phyloP scores from a whole-genome alignment of 2,888 invertebrate species.

The Noctuana brunneofusca region DNA sequence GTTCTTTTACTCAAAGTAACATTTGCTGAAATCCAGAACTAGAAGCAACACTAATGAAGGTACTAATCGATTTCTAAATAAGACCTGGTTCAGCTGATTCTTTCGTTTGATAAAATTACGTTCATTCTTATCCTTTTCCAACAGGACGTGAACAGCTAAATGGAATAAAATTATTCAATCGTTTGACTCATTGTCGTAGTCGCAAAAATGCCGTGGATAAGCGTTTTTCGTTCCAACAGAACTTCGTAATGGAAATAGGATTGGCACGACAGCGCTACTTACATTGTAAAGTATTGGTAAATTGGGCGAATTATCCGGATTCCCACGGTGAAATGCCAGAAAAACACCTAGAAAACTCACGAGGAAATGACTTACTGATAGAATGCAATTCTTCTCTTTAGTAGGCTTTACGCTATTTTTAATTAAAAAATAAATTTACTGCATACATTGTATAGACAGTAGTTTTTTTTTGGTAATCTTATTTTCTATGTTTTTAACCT shows the following conservation, averaged over 20 bases:
- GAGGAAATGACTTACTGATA: slow-evolving; percentile 61
- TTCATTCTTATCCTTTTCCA: not conserved
- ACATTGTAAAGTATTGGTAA: slow-evolving; percentile 47
- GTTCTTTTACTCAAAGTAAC: no score
- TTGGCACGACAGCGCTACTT: slow-evolving; percentile 34
- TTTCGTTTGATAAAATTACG: not conserved
- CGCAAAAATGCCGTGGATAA: slow-evolving; percentile 16
- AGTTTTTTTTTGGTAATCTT: no score
- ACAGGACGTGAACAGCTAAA: not conserved
- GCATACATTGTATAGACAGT: no score
- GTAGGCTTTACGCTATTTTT: slow-evolving; percentile 51
- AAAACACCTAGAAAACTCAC: slow-evolving; percentile 53
- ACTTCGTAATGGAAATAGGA: slow-evolving; percentile 32
- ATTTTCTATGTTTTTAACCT: no score
- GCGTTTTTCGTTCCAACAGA: slow-evolving; percentile 28
- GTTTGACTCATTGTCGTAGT: slow-evolving; percentile 16
- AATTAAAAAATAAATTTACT: no score
- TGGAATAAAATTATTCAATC: slow-evolving; percentile 20
- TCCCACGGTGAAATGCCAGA: slow-evolving; percentile 52
- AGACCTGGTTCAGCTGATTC: no score
- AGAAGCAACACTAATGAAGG: no score
- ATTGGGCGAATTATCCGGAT: slow-evolving; percentile 53
- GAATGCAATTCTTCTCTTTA: slow-evolving; percentile 57
- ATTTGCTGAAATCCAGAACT: no score
- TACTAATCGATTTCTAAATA: no score